Conservation (phyloP, 2,113 vertebrate genomes). For the Seriola dumerili region DNA sequence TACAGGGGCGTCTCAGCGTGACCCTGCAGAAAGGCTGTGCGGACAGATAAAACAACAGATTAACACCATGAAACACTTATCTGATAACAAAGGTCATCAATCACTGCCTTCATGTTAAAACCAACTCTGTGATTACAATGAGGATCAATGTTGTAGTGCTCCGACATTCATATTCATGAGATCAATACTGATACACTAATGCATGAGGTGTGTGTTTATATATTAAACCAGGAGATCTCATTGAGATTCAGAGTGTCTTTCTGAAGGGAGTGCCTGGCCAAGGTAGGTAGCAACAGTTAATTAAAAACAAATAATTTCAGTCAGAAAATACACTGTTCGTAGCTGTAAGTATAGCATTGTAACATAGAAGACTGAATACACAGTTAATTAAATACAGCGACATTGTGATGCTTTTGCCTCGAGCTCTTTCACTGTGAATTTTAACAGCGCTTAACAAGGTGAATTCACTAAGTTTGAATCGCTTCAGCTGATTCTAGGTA, state of each 20-base stretch:
- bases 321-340: background rate
- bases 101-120: conserved; percentile 19
- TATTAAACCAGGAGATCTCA: conserved; percentile 27
- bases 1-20: conserved; percentile 96
- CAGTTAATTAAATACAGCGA: conserved; percentile 1
- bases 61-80: conserved; percentile 16
- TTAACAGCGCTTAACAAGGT: background rate
- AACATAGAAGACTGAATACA: background rate
- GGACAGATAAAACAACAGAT: conserved; percentile 42
- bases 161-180: conserved; percentile 48
- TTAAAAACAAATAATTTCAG: conserved; percentile 6
- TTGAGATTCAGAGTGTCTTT: conserved; percentile 9
- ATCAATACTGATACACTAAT: conserved; percentile 55
- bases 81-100: conserved; percentile 36
- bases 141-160: conserved; percentile 32
- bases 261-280: background rate
- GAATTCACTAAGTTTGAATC: background rate
- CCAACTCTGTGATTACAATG: conserved; percentile 25
- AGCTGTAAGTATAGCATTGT: background rate
- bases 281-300: conserved; percentile 2
- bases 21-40: conserved; percentile 92
- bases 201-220: conserved; percentile 26
- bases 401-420: conserved; percentile 3
- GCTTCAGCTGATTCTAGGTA: background rate
- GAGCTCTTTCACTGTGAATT: background rate